Base-by-base conservation (phyloP, 2,888 invertebrate species). In the Synergus itoensis region DNA sequence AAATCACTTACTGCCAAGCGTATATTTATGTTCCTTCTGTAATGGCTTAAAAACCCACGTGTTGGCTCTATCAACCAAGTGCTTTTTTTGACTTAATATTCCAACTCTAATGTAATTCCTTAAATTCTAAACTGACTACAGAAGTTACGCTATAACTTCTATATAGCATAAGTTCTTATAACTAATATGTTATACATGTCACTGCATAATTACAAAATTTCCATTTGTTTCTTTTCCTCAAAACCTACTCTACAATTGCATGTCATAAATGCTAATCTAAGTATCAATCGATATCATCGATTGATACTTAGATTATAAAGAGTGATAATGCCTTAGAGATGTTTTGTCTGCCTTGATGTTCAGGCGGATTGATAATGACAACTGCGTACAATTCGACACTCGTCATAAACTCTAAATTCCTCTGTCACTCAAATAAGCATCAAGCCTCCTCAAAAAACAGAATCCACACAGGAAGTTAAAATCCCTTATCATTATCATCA, bases 1-100 rank as follows among this genome's bases (percentile, higher is more conserved):
- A 85, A 86, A 81, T 84, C 87, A 86, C 84, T 87, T 85, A 86
- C 63, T 28, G 69, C 65, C 79, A 63, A 75, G 53, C 28, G 48
- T 69, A 48, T 69, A 69, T 48, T 69, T 28, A 69, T 69, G 28
- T n/a, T 9, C n/a, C 28, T 45, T 28, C 21, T 45, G 21, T 45
- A 69, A 69, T 69, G 69, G 69, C 16, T 21, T 69, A 48, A 69
- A 69, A 69, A 48, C 21, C 9, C 69, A 69, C 69, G 69, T 45
- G 69, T 48, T 69, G 28, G 16, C 45, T 69, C 43, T 8, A 69
- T 69, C 69, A 48, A 43, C n/a, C 41, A 1, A 67, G 43, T 67
- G 45, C 16, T 14, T 45, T 16, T 28, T 69, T 69, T 48, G 11
- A 7, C 28, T 45, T 45, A 16, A 45, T 69, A 53, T 21, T 43